Base-by-base conservation (phyloP, 2,888 invertebrate genomes). In the Argynnis bischoffii region DNA sequence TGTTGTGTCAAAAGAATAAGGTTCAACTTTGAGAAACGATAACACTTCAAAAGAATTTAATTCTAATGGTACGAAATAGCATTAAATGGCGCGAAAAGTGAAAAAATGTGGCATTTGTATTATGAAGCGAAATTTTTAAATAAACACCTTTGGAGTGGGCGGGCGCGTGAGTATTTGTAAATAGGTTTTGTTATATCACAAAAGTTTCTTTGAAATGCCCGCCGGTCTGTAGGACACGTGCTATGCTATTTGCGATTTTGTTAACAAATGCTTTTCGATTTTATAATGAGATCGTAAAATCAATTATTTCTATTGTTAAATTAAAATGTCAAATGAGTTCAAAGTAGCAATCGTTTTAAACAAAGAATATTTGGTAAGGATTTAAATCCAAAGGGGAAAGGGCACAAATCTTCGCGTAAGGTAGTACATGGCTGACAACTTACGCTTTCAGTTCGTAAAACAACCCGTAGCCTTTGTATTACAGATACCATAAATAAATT, bases 121-220 rank as follows among this genome's bases (percentile, higher is more conserved):
- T 89, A 88, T 90, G 85, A 78, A 79, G 79, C 82, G 82, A 87
- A 88, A 87, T 85, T 90, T 90, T 88, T 86, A 90, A 92, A 92
- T 92, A 92, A 92, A 92, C 92, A 92, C 90, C 90, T 91, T 92
- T 91, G 83, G 91, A 92, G 92, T 92, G 89, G 92, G 92, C 92
- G 92, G 90, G 87, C 85, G 86, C 81, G 80, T 77, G 85, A 86
- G 84, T 91, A 88, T 92, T 92, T 92, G 90, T 88, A 92, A 92
- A 92, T 91, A 92, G 84, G 84, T 87, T 90, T 89, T 90, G 89
- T 89, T 88, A 69, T 67, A 70, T 83, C 80, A 79, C 80, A 66
- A 67, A 75, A 81, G 77, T 78, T 84, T 86, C 83, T 82, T 78
- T 77, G 77, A 75, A 76, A 76, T 75, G 76, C 75, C 74, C 73